These are phyloP conservation scores for Tetraodon nigroviridis DNA, from an alignment of 2,113 vertebrate genomes.

Conservation along the genomic window DNA sequence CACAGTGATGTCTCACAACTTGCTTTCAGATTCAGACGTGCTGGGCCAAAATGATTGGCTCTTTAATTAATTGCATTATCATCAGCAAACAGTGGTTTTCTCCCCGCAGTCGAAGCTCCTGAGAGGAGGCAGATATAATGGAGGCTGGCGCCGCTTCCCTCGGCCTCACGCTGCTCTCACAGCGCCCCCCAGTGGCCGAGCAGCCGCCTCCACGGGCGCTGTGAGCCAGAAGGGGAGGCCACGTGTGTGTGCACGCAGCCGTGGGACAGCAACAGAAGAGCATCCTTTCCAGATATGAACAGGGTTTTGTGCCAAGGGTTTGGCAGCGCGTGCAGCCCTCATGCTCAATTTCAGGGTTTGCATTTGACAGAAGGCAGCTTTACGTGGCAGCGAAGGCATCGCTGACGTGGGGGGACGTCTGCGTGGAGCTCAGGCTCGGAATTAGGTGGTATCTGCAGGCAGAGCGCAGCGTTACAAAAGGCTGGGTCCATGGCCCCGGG, in stretches of 20 bases:
- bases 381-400: slow-evolving; percentile 58
- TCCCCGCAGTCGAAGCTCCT: slow-evolving; percentile 60
- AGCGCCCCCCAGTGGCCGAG: slow-evolving; percentile 64
- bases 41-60: slow-evolving; percentile 69
- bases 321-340: slow-evolving; percentile 56
- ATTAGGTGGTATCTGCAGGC: slow-evolving; percentile 23
- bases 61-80: slow-evolving; percentile 75
- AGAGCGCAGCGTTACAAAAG: slow-evolving; percentile 14
- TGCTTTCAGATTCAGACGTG: slow-evolving; percentile 58
- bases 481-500: not conserved
- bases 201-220: slow-evolving; percentile 1
- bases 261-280: slow-evolving; percentile 52
- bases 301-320: slow-evolving; percentile 59
- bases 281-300: slow-evolving; percentile 54
- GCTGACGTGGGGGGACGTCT: slow-evolving; percentile 58
- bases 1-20: slow-evolving; percentile 52
- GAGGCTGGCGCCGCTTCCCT: slow-evolving; percentile 43
- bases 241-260: slow-evolving; percentile 47
- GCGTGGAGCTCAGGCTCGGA: slow-evolving; percentile 26
- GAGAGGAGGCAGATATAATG: slow-evolving; percentile 66
- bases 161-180: slow-evolving; percentile 64
- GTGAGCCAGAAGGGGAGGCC: slow-evolving; percentile 32
- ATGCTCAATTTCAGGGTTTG: slow-evolving; percentile 61
- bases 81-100: slow-evolving; percentile 72
- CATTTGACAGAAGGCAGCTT: slow-evolving; percentile 63